These are phyloP conservation scores for Leucania comma DNA, from an alignment of 2,888 invertebrate genomes.

Conservation along the genomic window DNA sequence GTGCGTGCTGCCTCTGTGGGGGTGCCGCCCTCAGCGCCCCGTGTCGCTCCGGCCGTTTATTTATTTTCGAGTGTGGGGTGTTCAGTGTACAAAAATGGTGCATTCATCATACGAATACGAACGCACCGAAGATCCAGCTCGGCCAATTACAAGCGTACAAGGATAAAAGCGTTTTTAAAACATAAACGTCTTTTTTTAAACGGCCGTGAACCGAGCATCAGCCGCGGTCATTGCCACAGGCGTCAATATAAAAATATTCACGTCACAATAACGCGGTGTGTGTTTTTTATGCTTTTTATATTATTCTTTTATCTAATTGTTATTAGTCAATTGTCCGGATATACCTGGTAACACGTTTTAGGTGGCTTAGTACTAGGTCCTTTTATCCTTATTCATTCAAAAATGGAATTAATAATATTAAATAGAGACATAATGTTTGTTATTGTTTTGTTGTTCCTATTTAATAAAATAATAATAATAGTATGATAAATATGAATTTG, in stretches of 20 bases:
- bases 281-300: slow-evolving; percentile 59
- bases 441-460: too few relatives aligned
- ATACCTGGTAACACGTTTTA: slow-evolving; percentile 30
- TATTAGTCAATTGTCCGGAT: slow-evolving; percentile 46
- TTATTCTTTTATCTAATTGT: slow-evolving; percentile 57
- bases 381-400: slow-evolving; percentile 6
- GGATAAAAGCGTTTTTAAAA: slow-evolving; percentile 74
- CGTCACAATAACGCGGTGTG: slow-evolving; percentile 79
- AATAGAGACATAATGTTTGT: not conserved
- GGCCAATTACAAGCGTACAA: slow-evolving; percentile 67
- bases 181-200: slow-evolving; percentile 81
- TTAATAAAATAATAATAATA: too few relatives aligned
- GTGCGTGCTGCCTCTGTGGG: slow-evolving; percentile 76
- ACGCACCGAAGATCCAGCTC: slow-evolving; percentile 61
- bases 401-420: not conserved
- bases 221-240: slow-evolving; percentile 88
- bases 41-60: slow-evolving; percentile 75
- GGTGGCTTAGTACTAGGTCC: not conserved
- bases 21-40: slow-evolving; percentile 74
- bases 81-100: slow-evolving; percentile 71
- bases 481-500: too few relatives aligned
- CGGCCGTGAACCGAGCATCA: slow-evolving; percentile 87
- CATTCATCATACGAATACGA: slow-evolving; percentile 66
- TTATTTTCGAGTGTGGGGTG: slow-evolving; percentile 85
- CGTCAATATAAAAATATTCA: slow-evolving; percentile 85